Base-by-base conservation (phyloP, 2,888 invertebrate genomes). In the Embidobia sp. region DNA sequence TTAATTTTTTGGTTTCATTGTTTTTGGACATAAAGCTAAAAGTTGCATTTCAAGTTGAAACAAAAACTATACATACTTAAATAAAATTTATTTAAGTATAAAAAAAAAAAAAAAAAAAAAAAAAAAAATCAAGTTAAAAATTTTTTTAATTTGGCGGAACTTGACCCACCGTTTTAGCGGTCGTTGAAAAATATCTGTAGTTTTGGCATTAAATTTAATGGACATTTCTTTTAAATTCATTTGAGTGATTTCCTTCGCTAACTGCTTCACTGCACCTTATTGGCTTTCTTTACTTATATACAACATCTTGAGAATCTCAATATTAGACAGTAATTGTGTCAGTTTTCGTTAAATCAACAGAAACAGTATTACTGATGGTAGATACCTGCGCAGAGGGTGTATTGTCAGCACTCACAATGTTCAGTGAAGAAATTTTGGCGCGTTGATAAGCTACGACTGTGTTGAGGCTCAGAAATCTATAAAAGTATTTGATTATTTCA, bases 361-460 rank as follows among this genome's bases (percentile, higher is more conserved):
- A 90, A 19, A 92, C 90, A 33, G 91, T 90, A 69, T 90, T 91
- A 84, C 92, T 92, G 73, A 92, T 92, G 33, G 92, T 92, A 8
- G 90, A 89, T 51, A 92, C 91, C 40, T 80, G 80, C 15, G 79
- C 48, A 37, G 79, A 75, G 3, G 63, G 66, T 13, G 80, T 76
- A 67, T 53, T 83, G 27, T 85, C 86, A 27, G 85, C 85, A 37
- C 90, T 90, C 49, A 93, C 91, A 83, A 97, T 97, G 85, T 94
- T 94, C 49, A 97, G 92, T 0, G 96, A 95, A 29, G 96, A 96
- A 7, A 97, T 95, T 90, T 95, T 96, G 82, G 97, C 97, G 75
- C 96, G 93, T 85, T 97, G 96, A 91, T 96, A 97, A n/a, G 97
- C 97, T 63, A 94, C 94, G 49, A 96, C 94, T 1, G 96, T 96